Conservation (phyloP, 2,888 invertebrate species). For the Melanostoma scalare region DNA sequence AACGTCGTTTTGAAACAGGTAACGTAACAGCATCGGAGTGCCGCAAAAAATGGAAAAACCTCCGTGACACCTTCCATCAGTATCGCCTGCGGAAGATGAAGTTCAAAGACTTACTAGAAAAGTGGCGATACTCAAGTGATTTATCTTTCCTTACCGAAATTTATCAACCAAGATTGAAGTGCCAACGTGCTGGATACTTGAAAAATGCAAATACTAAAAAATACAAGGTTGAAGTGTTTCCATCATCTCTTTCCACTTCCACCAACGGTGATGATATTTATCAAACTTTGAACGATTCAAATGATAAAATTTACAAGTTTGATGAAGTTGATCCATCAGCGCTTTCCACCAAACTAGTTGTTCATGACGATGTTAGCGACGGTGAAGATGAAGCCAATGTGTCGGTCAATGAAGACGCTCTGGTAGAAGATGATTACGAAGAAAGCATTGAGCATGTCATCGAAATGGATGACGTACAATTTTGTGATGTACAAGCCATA, state of each 20-base stretch:
- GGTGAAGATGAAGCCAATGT: background rate
- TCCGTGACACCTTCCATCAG: slow-evolving; percentile 80
- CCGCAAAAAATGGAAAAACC: slow-evolving; percentile 80
- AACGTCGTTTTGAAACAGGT: slow-evolving; percentile 63
- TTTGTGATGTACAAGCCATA: slow-evolving; percentile 74
- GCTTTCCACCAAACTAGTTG: too few relatives aligned
- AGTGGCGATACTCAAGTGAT: slow-evolving; percentile 80
- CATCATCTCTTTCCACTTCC: too few relatives aligned
- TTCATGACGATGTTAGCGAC: too few relatives aligned
- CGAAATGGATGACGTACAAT: slow-evolving; percentile 68
- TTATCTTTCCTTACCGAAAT: slow-evolving; percentile 78
- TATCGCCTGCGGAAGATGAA: slow-evolving; percentile 60
- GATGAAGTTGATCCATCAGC: too few relatives aligned
- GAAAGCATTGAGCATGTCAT: slow-evolving; percentile 78
- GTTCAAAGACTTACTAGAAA: slow-evolving; percentile 73
- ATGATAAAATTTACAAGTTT: too few relatives aligned
- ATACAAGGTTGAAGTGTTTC: too few relatives aligned
- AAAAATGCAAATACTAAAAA: background rate
- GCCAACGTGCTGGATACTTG: slow-evolving; percentile 74
- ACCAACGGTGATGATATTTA: too few relatives aligned
- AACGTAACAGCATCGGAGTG: slow-evolving; percentile 79
- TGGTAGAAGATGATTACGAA: slow-evolving; percentile 78
- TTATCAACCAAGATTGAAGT: slow-evolving; percentile 80
- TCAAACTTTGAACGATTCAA: too few relatives aligned
- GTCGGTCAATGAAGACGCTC: slow-evolving; percentile 74